A percentile compares a stretch with the other conserved stretches of the same genome.
phyloP scores from a whole-genome alignment of 1,140 invertebrate species.

The Drosophila pseudoobscura region DNA sequence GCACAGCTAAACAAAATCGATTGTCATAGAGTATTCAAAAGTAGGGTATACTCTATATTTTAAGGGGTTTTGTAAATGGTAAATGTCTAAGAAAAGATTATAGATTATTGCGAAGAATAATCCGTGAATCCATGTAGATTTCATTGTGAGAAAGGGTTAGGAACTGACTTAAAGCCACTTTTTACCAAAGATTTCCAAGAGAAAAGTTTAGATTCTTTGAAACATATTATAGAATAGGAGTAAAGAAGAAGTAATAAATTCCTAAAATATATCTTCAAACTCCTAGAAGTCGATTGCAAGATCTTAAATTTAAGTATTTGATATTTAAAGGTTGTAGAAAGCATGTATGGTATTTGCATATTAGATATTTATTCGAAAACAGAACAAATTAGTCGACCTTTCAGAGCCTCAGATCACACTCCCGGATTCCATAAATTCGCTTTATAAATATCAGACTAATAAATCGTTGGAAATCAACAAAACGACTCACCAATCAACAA shows the following conservation, averaged over 20 bases:
- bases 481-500: conserved; percentile 21
- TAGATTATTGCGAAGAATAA: too few species aligned
- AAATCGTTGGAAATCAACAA: conserved; percentile 52
- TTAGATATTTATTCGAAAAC: background rate
- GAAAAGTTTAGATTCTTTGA: background rate
- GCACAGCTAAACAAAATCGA: conserved; percentile 25
- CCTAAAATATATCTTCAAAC: too few species aligned
- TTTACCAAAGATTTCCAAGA: background rate
- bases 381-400: background rate
- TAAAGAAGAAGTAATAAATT: too few species aligned
- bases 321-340: background rate
- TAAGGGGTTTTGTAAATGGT: background rate
- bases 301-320: too few species aligned
- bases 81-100: too few species aligned
- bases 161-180: background rate
- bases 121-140: too few species aligned
- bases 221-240: too few species aligned
- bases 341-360: too few species aligned
- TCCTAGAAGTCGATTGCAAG: too few species aligned
- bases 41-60: background rate
- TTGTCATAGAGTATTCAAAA: background rate
- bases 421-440: conserved; percentile 30
- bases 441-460: conserved; percentile 59
- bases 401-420: conserved; percentile 9
- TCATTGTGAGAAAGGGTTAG: background rate